A percentile compares a stretch with the other conserved stretches of the same genome.
These are phyloP conservation scores for Hydrolagus colliei DNA, from an alignment of 2,797 vertebrate species.

Conservation along the genomic window DNA sequence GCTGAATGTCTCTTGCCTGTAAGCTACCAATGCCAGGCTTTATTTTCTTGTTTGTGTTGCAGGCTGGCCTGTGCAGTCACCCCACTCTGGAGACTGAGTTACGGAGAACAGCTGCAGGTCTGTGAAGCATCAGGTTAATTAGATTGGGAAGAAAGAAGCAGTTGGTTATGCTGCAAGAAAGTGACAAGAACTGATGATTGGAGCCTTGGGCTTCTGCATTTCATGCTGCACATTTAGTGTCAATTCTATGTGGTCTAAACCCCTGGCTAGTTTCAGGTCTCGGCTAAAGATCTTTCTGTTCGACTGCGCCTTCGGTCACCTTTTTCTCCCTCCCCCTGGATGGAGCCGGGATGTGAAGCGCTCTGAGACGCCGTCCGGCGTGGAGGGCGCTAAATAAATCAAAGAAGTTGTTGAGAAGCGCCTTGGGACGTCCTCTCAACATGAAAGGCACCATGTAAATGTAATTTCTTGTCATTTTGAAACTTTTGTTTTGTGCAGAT, in stretches of 20 bases:
- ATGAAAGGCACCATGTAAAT: too few relatives aligned
- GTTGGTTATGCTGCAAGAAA: slow-evolving; percentile 20
- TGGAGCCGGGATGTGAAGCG: slow-evolving; percentile 21
- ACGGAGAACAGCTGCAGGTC: slow-evolving; percentile 67
- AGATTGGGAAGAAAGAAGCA: not conserved
- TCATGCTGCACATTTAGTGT: not conserved
- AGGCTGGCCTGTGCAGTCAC: slow-evolving; percentile 62
- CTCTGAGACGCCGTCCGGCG: not conserved
- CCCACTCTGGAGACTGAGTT: slow-evolving; percentile 72
- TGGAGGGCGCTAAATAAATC: too few relatives aligned
- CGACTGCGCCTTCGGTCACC: too few relatives aligned
- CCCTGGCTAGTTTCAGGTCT: not conserved
- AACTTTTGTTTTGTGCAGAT: not conserved
- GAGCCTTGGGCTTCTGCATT: not conserved
- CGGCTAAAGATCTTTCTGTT: too few relatives aligned
- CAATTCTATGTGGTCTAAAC: not conserved
- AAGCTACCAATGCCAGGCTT: not conserved
- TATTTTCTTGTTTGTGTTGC: slow-evolving; percentile 37
- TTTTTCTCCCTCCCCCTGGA: not conserved
- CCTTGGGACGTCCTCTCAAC: too few relatives aligned
- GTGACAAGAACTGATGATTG: rapidly evolving
- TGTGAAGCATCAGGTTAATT: not conserved
- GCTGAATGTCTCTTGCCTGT: not conserved
- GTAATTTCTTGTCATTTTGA: slow-evolving; percentile 1
- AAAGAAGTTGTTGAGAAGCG: too few relatives aligned